Evolutionary conservation across 2,797 vertebrate species (phyloP), one percentile per base, ranked within the genome.

Genomic region (Spheniscus humboldti): DNA sequence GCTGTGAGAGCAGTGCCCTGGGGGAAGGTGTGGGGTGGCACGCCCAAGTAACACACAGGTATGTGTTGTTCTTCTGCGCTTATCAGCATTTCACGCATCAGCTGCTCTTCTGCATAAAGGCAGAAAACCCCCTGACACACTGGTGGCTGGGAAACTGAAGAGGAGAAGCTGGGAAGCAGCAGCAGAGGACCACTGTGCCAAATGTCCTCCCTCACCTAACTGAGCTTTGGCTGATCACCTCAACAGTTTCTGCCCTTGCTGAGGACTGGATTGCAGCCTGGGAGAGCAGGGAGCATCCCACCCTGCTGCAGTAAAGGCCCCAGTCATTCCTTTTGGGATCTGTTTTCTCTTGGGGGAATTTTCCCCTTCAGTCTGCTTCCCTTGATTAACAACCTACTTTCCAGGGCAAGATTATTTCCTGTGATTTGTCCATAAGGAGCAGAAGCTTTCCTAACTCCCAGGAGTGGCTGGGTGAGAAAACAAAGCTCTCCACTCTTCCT

Each of bases 11-110:
- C 79, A 68, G 20, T 1, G 22, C 89, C 73, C 35, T 0, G 4
- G 39, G 31, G 35, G 4, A 56, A 92, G 77, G 82, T 0, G 1
- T 28, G 55, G 78, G 63, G 23, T 71, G 80, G n/a, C 68, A 94
- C 0, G 47, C 90, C 81, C 67, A 89, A 71, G 66, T 50, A 72
- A 80, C 55, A 71, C 56, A 28, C 62, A 93, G 62, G 77, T 95
- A 96, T 96, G 95, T 96, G 91, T 83, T 95, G 92, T 85, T 28
- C 80, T 91, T 83, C 67, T 71, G 24, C 1, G 5, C 63, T 95
- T 93, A 94, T 79, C 84, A 77, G 60, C 30, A 41, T 81, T 96
- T 88, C 94, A 90, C 62, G 88, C 39, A 90, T 94, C 78, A 74
- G 66, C 52, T 83, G 89, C 60, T 88, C 66, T 60, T 75, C 89